These are phyloP conservation scores for Harpagoxenus sublaevis DNA, from an alignment of 2,888 invertebrate species.

Conservation along the genomic window DNA sequence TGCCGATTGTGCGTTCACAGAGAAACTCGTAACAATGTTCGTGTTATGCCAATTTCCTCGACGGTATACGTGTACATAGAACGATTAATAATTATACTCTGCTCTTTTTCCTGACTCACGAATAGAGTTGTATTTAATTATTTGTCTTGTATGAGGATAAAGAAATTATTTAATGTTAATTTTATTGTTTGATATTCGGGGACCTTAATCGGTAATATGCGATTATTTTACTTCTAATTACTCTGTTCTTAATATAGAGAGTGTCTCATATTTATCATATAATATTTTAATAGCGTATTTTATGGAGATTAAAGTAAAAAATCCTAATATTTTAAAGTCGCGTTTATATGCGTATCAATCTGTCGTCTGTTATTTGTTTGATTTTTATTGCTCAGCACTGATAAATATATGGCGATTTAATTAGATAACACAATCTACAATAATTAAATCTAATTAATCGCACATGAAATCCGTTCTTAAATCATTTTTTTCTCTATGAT, in stretches of 20 bases:
- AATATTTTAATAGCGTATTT: background rate
- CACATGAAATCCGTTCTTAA: background rate
- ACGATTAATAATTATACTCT: background rate
- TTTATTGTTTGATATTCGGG: background rate
- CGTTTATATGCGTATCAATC: background rate
- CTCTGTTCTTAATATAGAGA: background rate
- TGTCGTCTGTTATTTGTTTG: background rate
- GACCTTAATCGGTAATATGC: background rate
- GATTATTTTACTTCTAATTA: background rate
- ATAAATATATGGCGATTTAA: background rate
- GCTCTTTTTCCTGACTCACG: background rate
- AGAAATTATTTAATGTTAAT: background rate
- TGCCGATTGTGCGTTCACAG: background rate
- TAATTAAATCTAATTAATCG: background rate
- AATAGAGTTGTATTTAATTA: background rate
- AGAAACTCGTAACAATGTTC: background rate
- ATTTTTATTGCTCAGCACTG: background rate
- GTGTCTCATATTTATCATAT: background rate
- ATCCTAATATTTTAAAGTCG: background rate
- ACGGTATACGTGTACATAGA: background rate
- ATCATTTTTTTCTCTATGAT: background rate
- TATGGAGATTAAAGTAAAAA: background rate
- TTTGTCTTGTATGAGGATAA: background rate
- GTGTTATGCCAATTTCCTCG: background rate
- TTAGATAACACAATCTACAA: background rate